Conservation (phyloP, 2,888 invertebrate species). For the Mythimna ferrago region DNA sequence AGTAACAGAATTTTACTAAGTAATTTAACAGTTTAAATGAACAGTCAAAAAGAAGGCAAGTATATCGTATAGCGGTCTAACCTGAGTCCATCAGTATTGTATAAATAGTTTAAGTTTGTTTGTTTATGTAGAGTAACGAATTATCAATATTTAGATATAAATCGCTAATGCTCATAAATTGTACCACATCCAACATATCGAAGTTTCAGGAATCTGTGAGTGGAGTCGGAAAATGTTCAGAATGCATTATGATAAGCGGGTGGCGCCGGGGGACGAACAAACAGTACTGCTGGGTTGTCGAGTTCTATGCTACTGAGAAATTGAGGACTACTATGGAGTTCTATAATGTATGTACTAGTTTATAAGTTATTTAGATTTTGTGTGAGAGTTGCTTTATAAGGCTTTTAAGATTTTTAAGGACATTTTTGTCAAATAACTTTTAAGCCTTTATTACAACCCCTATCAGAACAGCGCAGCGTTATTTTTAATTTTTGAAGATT, state of each 20-base stretch:
- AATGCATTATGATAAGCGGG: slow-evolving; percentile 73
- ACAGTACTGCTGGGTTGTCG: slow-evolving; percentile 13
- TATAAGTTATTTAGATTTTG: background rate
- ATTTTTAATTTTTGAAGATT: too few species aligned
- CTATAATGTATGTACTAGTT: background rate
- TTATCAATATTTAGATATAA: background rate
- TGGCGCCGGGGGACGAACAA: slow-evolving; percentile 43
- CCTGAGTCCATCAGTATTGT: too few species aligned
- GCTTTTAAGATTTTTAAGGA: background rate
- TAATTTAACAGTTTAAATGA: too few species aligned
- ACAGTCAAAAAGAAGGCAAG: too few species aligned
- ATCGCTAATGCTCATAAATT: slow-evolving; percentile 35
- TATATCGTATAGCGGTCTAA: too few species aligned
- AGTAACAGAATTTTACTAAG: too few species aligned
- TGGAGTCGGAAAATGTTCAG: slow-evolving; percentile 69
- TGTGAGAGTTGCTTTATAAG: background rate
- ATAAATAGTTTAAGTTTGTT: too few species aligned
- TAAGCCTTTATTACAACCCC: too few species aligned
- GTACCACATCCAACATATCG: slow-evolving; percentile 33
- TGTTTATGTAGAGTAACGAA: too few species aligned
- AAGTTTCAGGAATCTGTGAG: slow-evolving; percentile 64
- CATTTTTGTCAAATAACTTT: background rate
- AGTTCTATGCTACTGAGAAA: slow-evolving; percentile 24
- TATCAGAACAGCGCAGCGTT: too few species aligned
- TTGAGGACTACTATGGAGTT: background rate